Base-by-base conservation (phyloP, 1,140 invertebrate genomes). In the Cyphomyrmex costatus region DNA sequence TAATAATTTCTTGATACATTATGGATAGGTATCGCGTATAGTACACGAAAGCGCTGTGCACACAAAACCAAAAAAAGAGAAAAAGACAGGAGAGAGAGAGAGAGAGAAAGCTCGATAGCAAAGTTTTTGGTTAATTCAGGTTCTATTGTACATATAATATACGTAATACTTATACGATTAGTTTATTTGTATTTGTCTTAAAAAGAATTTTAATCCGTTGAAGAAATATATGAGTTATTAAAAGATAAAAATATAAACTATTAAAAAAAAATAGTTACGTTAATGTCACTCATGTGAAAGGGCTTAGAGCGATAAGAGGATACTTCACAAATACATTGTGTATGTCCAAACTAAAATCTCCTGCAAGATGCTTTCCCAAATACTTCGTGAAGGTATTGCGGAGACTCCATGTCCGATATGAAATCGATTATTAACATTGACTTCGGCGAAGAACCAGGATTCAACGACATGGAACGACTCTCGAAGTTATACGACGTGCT, bases 401-500 rank as follows among this genome's bases (percentile, higher is more conserved):
- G 16, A 68, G n/a, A 66, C 10, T 24, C n/a, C 49, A n/a, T 80
- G 51, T 80, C 27, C 76, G 24, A 68, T 80, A 77, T 77, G 60
- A 53, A 42, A 85, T 85, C 49, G 76, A 85, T 79, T 85, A 85
- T 85, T 80, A 85, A 49, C 51, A 33, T 56, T 56, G 60, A 85
- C 61, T 66, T 82, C 30, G 24, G 51, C 24, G 42, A 46, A 77
- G 58, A 12, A 82, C 42, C 46, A 53, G 71, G 42, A 85, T 65
- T 61, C 36, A 78, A 61, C 74, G 85, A 24, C 66, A 78, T 61
- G 71, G 73, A 85, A 85, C 63, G 79, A 77, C 78, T 87, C 42
- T 49, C 79, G 56, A 70, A 80, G 86, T 90, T 78, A 61, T 79
- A 61, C 68, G 60, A 89, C 85, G 85, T 79, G 88, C 53, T 74